Evolutionary conservation across 1,140 invertebrate genomes (phyloP).

Genomic region (Pollicipes pollicipes): DNA sequence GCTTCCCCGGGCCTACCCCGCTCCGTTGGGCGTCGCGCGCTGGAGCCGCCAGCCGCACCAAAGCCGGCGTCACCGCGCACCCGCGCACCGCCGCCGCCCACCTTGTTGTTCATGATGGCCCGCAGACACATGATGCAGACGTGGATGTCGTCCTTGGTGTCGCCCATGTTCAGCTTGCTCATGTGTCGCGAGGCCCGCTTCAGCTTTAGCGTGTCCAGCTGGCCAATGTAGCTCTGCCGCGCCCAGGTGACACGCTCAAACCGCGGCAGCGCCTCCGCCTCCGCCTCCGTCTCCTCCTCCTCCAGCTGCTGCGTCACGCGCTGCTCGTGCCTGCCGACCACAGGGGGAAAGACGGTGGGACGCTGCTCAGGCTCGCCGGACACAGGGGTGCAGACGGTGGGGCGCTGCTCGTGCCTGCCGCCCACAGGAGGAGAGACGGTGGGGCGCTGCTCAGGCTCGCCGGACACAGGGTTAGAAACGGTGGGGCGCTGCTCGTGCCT

Average conservation of each 20-base stretch:
- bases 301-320: conserved; percentile 46
- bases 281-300: conserved; percentile 15
- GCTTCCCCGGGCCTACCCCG: too few species aligned
- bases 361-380: too few species aligned
- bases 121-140: conserved; percentile 97
- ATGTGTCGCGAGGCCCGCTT: conserved; percentile 62
- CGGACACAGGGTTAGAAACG: too few species aligned
- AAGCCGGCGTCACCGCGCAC: too few species aligned
- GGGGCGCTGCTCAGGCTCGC: too few species aligned
- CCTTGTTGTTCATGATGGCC: conserved; percentile 99
- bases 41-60: too few species aligned
- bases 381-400: too few species aligned
- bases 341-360: too few species aligned
- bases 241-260: neutral
- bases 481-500: conserved; percentile 61
- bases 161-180: conserved; percentile 85
- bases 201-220: neutral
- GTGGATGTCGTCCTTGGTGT: conserved; percentile 95
- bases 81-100: too few species aligned
- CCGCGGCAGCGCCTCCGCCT: neutral
- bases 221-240: neutral
- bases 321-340: conserved; percentile 47
- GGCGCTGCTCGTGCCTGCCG: conserved; percentile 51
- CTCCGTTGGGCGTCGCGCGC: too few species aligned
- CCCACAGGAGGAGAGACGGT: too few species aligned